These are phyloP conservation scores for Isaurus tuberculatus DNA, from an alignment of 92 coral and sea anemone species.

Conservation along the genomic window DNA sequence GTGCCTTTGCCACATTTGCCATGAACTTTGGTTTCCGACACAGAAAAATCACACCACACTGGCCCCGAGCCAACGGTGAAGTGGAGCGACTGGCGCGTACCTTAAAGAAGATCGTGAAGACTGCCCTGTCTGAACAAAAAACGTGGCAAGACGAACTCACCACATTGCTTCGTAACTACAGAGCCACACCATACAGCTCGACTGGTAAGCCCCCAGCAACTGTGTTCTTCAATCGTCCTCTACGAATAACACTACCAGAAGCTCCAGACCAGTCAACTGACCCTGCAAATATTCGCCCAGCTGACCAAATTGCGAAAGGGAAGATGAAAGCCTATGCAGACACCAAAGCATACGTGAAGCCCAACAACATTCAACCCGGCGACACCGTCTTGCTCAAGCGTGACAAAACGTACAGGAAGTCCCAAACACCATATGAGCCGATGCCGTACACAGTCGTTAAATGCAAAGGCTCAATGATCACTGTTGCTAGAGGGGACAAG, in stretches of 20 bases:
- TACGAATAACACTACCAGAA: constrained; percentile 2
- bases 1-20: constrained; percentile 14
- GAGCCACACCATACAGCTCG: constrained; percentile 39
- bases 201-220: constrained; percentile 27
- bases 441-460: constrained; percentile 58
- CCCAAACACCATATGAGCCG: constrained; percentile 59
- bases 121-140: neutral
- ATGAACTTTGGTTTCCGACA: constrained; percentile 18
- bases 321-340: constrained; percentile 73
- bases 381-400: constrained; percentile 65
- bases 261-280: neutral
- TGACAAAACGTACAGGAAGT: constrained; percentile 42
- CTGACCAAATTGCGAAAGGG: constrained; percentile 53
- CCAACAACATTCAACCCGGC: constrained; percentile 50
- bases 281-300: constrained; percentile 29
- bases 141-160: constrained; percentile 14
- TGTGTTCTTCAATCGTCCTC: neutral
- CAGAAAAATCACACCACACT: constrained; percentile 25
- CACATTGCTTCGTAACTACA: constrained; percentile 8
- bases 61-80: constrained; percentile 33
- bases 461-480: constrained; percentile 70
- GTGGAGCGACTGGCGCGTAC: constrained; percentile 29
- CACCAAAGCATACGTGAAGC: constrained; percentile 53
- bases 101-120: constrained; percentile 32
- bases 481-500: constrained; percentile 27